Evolutionary conservation across 1,140 invertebrate genomes (phyloP), one percentile per base, ranked within the genome.

Genomic region (Tribolium madens): DNA sequence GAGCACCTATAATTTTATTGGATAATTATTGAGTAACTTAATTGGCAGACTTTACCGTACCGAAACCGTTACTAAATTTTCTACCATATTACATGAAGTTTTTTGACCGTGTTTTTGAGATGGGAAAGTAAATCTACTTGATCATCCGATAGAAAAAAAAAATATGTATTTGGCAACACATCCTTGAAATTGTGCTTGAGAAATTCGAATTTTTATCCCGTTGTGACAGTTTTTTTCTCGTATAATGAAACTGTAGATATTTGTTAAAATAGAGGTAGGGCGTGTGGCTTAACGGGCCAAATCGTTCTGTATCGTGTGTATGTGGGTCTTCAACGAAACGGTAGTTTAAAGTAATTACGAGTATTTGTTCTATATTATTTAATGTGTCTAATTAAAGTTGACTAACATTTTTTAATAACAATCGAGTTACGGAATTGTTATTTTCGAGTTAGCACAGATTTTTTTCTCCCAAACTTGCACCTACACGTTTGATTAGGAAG

Each of bases 301-400:
- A 52, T 72, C 70, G 70, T 72, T 72, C 46, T 50, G 42, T 48
- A 21, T 52, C 57, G n/a, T 64, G 57, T 64, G 46, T 48, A 72
- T 72, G 70, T 72, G 70, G 70, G 70, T 72, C 70, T 72, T 52
- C 50, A 12, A 47, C 47, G 14, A 21, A 72, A 50, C 70, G 70
- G 70, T 72, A 72, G 46, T 72, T 72, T 52, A 26, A 72, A 36
- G 18, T 52, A 50, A 72, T 72, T 72, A 52, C 57, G 14, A 33
- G n/a, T 64, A 64, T 64, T 64, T 64, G 57, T 33, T 64, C 26
- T 33, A 33, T 33, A 64, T 64, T 33, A 33, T 64, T 64, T 42
- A 17, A 17, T 64, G n/a, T 13, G 57, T 1, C 26, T 18, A 57
- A 18, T 57, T 18, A 57, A 42, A 7, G 52, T 57, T 12, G 52